Evolutionary conservation across 53 echinoderm and acorn worm species (phyloP).

Genomic region (Luidia sarsii): DNA sequence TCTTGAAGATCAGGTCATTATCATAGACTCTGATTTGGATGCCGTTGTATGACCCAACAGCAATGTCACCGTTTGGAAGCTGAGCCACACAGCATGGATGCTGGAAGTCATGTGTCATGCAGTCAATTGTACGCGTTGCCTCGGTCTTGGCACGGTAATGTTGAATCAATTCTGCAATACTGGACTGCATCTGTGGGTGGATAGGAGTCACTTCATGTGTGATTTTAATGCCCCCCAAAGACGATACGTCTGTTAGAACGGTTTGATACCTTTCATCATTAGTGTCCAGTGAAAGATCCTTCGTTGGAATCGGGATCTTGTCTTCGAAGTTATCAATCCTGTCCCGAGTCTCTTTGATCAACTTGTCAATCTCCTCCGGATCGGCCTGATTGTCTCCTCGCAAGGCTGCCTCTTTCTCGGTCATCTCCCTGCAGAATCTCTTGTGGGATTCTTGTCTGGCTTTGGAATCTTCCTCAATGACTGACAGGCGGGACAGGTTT

Average conservation of each 20-base stretch:
- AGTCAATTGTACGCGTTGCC: not conserved
- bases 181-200: no score
- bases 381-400: not conserved
- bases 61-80: slow-evolving; percentile 33
- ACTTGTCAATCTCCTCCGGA: not conserved
- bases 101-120: not conserved
- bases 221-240: slow-evolving; percentile 31
- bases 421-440: slow-evolving; percentile 2
- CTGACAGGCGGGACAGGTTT: slow-evolving; percentile 3
- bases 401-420: not conserved
- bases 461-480: not conserved
- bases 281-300: no score
- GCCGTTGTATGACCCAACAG: slow-evolving; percentile 41
- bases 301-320: not conserved
- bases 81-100: slow-evolving; percentile 30
- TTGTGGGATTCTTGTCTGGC: not conserved
- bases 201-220: no score
- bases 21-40: slow-evolving; percentile 57
- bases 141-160: slow-evolving; percentile 4
- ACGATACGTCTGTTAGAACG: not conserved
- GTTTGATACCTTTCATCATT: no score
- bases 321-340: not conserved
- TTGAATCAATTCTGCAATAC: no score
- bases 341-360: slow-evolving; percentile 1
- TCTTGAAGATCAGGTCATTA: not conserved